Evolutionary conservation across 2,888 invertebrate species (phyloP).

Genomic region (Spialia ferax): DNA sequence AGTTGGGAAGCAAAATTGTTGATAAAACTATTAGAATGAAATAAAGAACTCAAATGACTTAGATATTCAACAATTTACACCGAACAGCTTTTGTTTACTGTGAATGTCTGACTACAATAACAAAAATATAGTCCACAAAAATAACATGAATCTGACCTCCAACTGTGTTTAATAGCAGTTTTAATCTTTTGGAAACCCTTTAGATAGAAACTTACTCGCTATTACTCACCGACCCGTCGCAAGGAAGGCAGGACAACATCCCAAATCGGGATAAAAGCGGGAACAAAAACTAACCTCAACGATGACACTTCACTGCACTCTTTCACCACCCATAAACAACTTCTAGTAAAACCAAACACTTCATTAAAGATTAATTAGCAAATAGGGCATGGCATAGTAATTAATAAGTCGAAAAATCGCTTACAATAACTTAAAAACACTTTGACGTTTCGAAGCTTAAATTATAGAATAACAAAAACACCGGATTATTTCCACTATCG

Average conservation of each 20-base stretch:
- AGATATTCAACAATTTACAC: neutral
- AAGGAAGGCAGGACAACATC: slow-evolving; percentile 59
- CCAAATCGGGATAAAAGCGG: slow-evolving; percentile 69
- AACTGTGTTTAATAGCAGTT: neutral
- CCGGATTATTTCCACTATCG: slow-evolving; percentile 45
- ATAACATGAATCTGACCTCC: neutral
- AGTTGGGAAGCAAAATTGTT: neutral
- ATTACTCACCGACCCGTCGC: slow-evolving; percentile 81
- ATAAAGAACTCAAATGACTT: neutral
- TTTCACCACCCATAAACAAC: slow-evolving; percentile 38
- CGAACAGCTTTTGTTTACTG: slow-evolving; percentile 19
- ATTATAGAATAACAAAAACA: slow-evolving; percentile 55
- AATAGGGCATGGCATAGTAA: slow-evolving; percentile 25
- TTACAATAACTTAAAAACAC: slow-evolving; percentile 74
- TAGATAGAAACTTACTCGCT: slow-evolving; percentile 70
- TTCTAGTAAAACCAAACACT: slow-evolving; percentile 22
- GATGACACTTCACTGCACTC: slow-evolving; percentile 57
- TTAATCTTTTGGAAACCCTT: slow-evolving; percentile 66
- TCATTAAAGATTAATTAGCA: slow-evolving; percentile 19
- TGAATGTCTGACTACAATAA: slow-evolving; percentile 42
- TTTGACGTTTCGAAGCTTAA: slow-evolving; percentile 68
- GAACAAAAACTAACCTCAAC: slow-evolving; percentile 82
- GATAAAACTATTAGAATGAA: neutral
- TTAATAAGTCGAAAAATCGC: slow-evolving; percentile 55
- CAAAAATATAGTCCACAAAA: slow-evolving; percentile 36